Evolutionary conservation across 2,888 invertebrate species (phyloP).

Genomic region (Eudemis profundana): DNA sequence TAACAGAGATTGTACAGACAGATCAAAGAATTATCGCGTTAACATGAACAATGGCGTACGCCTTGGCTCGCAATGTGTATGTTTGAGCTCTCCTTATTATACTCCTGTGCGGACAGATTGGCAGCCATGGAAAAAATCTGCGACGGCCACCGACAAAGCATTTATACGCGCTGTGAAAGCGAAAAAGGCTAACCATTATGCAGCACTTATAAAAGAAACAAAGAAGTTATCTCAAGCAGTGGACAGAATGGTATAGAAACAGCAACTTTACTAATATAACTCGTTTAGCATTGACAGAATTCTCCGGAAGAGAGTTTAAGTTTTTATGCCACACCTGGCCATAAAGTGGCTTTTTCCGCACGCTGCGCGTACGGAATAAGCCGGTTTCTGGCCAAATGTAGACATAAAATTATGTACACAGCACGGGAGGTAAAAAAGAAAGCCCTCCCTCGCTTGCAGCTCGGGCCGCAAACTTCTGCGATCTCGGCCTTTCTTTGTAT

Average conservation of each 20-base stretch:
- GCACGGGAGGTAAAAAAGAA: too few relatives aligned
- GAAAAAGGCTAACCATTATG: neutral
- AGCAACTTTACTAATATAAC: too few relatives aligned
- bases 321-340: too few relatives aligned
- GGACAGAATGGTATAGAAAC: conserved; percentile 4
- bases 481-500: too few relatives aligned
- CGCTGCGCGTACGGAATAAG: too few relatives aligned
- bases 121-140: conserved; percentile 6
- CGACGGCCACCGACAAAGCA: neutral
- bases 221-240: conserved; percentile 19
- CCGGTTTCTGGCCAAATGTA: too few relatives aligned
- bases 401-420: too few relatives aligned
- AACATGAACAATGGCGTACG: conserved; percentile 10
- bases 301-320: too few relatives aligned
- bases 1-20: neutral
- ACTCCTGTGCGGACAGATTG: neutral
- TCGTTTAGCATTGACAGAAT: too few relatives aligned
- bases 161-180: neutral
- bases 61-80: conserved; percentile 11
- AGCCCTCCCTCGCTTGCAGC: too few relatives aligned
- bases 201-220: conserved; percentile 18
- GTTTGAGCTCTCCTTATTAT: neutral
- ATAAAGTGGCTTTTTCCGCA: too few relatives aligned
- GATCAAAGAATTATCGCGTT: neutral
- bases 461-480: too few relatives aligned